Conservation (phyloP, 35 echinoderm and acorn worm genomes). For the Amphiura filiformis region DNA sequence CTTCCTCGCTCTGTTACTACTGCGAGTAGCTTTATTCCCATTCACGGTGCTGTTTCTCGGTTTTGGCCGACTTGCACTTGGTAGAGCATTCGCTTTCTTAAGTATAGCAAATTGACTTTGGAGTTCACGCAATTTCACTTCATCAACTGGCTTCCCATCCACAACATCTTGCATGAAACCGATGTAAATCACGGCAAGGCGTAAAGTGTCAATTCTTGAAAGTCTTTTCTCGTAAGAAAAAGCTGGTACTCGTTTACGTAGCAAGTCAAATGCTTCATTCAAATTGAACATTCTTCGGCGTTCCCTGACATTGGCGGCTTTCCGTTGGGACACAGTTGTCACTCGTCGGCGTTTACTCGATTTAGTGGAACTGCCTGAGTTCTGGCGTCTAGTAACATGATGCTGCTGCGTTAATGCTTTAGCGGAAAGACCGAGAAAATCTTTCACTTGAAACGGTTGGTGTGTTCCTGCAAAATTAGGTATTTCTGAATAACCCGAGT, state of each 20-base stretch:
- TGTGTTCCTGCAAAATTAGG: neutral
- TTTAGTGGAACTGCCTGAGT: neutral
- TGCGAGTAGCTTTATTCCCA: neutral
- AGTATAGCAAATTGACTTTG: neutral
- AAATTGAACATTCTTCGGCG: conserved; percentile 79
- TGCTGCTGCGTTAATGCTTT: neutral
- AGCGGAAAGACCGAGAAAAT: neutral
- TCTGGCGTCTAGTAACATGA: neutral
- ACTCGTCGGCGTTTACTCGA: conserved; percentile 55
- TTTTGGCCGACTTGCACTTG: neutral
- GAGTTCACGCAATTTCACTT: conserved; percentile 25
- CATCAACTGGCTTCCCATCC: conserved; percentile 29
- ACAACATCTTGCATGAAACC: conserved; percentile 66
- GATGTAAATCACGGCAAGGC: conserved; percentile 86
- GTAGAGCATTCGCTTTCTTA: neutral
- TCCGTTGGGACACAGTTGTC: conserved; percentile 66
- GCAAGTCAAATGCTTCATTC: conserved; percentile 90
- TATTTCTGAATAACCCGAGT: neutral
- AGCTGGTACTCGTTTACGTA: conserved; percentile 70
- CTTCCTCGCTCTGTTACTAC: neutral
- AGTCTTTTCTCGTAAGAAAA: conserved; percentile 73
- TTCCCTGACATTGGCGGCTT: conserved; percentile 88
- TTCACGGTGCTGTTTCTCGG: neutral
- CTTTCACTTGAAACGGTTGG: neutral
- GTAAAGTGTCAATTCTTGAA: conserved; percentile 81